These are phyloP conservation scores for Lipotes vexillifer DNA, from an alignment of 2,113 vertebrate species.

Conservation along the genomic window DNA sequence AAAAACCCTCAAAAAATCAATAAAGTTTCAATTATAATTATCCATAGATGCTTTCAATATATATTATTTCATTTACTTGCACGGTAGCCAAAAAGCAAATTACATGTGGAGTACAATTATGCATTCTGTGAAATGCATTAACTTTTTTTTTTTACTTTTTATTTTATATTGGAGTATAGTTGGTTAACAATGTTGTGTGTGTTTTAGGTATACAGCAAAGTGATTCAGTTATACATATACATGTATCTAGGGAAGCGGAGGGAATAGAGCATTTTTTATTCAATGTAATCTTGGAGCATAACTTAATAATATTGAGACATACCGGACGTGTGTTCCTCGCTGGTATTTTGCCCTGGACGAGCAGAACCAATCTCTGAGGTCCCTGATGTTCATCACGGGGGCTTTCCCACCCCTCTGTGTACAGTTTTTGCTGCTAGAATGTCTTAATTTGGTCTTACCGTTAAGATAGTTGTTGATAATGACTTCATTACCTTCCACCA, in stretches of 20 bases:
- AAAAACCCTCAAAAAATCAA: neutral
- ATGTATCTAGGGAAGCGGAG: too few species aligned
- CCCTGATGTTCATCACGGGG: accelerated
- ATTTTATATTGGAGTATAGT: too few species aligned
- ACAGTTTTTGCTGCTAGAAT: accelerated
- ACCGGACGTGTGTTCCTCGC: accelerated
- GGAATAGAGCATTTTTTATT: neutral
- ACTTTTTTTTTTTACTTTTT: neutral
- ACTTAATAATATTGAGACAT: accelerated
- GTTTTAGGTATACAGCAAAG: too few species aligned
- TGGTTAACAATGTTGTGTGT: too few species aligned
- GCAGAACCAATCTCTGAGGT: neutral
- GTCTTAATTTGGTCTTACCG: neutral
- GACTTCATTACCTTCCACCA: neutral
- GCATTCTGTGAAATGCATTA: neutral
- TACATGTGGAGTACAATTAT: neutral
- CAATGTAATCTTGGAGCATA: accelerated
- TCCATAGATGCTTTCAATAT: neutral
- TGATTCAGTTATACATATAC: too few species aligned
- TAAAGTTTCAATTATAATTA: neutral
- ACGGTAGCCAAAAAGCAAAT: neutral
- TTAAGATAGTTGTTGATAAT: neutral
- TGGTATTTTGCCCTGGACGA: accelerated
- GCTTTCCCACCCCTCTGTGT: too few species aligned
- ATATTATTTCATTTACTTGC: neutral